These are phyloP conservation scores for Sapayoa aenigma DNA, from an alignment of 2,113 vertebrate species.

Conservation along the genomic window DNA sequence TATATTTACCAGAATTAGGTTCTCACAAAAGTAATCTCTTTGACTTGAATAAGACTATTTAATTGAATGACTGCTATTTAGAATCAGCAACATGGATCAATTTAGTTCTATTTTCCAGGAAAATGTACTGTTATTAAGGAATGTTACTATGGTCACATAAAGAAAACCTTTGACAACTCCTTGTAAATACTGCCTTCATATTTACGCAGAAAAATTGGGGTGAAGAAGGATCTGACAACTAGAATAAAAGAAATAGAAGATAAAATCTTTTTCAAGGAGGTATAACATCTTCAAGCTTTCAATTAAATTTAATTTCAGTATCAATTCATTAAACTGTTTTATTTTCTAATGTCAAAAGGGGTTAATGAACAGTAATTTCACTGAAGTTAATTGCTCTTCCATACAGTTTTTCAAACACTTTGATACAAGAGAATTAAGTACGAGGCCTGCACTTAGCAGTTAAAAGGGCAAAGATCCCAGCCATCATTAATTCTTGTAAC, in stretches of 20 bases:
- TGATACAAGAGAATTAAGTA: not conserved
- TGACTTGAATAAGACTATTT: not conserved
- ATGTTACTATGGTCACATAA: not conserved
- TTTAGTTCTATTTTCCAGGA: not conserved
- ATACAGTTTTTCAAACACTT: not conserved
- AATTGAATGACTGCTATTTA: not conserved
- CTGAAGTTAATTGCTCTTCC: not conserved
- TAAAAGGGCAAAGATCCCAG: not conserved
- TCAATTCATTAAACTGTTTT: not conserved
- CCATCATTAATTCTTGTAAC: not conserved
- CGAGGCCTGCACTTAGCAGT: not conserved
- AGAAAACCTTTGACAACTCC: not conserved
- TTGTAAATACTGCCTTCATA: not conserved
- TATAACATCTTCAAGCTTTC: not conserved
- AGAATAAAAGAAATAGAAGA: not conserved
- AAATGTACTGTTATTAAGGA: not conserved
- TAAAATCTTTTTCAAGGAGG: not conserved
- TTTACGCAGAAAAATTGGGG: not conserved
- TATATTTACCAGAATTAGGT: not conserved
- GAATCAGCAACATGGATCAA: not conserved
- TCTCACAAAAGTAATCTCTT: not conserved
- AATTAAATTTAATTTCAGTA: constrained; percentile 13
- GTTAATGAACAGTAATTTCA: constrained; percentile 4
- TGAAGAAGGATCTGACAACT: not conserved
- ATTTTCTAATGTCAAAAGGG: constrained; percentile 6